These are phyloP conservation scores for Uropetala carovei DNA, from an alignment of 2,888 invertebrate genomes.

Conservation along the genomic window DNA sequence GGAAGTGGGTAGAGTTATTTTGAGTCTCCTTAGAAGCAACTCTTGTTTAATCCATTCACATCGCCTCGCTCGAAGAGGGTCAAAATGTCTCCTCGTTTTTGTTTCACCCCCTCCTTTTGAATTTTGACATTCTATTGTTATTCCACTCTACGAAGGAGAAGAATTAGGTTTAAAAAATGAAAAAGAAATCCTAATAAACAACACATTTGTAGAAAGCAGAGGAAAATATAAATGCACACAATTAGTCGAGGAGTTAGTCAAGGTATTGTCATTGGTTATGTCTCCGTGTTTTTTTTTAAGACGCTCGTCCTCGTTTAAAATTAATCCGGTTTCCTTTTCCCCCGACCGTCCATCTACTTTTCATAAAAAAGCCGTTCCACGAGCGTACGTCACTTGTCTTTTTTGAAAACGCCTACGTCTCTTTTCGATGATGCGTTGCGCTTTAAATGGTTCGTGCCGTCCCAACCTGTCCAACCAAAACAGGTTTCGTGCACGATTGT, in stretches of 20 bases:
- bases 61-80: no score
- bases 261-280: background rate
- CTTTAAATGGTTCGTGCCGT: background rate
- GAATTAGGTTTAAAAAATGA: no score
- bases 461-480: background rate
- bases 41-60: no score
- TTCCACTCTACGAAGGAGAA: no score
- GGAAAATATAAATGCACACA: background rate
- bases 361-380: background rate
- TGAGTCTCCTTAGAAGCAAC: no score
- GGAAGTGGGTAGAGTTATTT: no score
- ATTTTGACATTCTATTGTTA: no score
- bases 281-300: background rate
- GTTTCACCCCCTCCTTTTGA: no score
- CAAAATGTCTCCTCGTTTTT: no score
- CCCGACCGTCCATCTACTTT: background rate
- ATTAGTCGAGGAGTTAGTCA: background rate
- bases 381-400: background rate
- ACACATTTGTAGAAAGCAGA: no score
- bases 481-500: background rate
- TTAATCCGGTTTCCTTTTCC: constrained; percentile 2
- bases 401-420: background rate
- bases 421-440: background rate
- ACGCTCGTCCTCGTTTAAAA: background rate
- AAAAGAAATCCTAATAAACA: no score